Percentiles rank a stretch among this genome's conserved stretches.
These are phyloP conservation scores for Atopsyche davidsoni DNA, from an alignment of 1,140 invertebrate species.

Conservation along the genomic window DNA sequence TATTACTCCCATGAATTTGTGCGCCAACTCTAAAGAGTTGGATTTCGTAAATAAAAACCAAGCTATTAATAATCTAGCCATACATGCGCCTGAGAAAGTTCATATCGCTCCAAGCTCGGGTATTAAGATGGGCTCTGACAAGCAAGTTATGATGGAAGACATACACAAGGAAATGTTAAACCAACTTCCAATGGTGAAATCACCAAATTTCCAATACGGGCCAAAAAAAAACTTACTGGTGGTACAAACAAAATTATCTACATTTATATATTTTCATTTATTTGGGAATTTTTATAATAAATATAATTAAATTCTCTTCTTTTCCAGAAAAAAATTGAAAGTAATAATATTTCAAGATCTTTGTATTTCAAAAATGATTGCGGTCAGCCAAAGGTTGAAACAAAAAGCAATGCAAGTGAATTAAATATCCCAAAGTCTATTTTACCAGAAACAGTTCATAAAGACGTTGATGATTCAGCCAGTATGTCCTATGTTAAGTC, in stretches of 20 bases:
- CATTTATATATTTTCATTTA: background rate
- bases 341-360: no score
- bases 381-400: background rate
- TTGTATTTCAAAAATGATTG: no score
- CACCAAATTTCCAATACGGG: background rate
- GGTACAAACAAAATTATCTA: background rate
- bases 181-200: background rate
- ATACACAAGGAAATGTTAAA: no score
- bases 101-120: no score
- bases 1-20: no score
- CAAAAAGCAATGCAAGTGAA: background rate
- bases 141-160: background rate
- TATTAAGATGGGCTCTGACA: no score
- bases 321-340: no score
- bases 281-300: background rate
- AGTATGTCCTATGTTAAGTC: no score
- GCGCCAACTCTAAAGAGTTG: background rate
- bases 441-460: background rate
- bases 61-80: background rate
- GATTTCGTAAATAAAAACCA: background rate
- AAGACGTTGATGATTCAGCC: background rate
- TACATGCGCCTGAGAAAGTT: background rate
- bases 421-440: background rate
- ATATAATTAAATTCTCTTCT: no score
- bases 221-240: background rate